Base-by-base conservation (phyloP, 2,888 invertebrate species). In the Yponomeuta evonymella region DNA sequence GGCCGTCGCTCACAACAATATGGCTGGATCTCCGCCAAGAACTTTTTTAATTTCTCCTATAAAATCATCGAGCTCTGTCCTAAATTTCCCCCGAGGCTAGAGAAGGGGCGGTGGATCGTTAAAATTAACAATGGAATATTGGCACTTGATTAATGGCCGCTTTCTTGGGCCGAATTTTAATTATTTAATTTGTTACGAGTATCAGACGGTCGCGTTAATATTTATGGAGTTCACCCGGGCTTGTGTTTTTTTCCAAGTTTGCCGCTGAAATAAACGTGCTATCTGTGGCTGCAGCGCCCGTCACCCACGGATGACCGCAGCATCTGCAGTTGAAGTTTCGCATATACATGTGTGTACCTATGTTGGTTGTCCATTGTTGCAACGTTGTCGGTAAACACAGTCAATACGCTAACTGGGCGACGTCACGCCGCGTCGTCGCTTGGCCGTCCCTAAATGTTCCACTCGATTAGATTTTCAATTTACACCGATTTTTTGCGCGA, bases 21-120 rank as follows among this genome's bases (percentile, higher is more conserved):
- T 12, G 15, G 51, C 51, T 15, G 51, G 15, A 58, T 58, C 51
- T 58, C 51, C 12, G 51, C 15, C 77, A 72, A 71, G 79, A 89
- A 89, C 88, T 88, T 89, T 89, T 89, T 89, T 89, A 88, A 89
- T 89, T 88, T 89, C 80, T 81, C 77, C 78, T 79, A 79, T 81
- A 85, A 84, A 83, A 79, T 77, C 73, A 73, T 72, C 77, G 79
- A 78, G 82, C 78, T 76, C 73, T 72, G 64, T 48, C 64, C 64
- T 65, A 48, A 69, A 71, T 71, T 67, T 70, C 65, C 69, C 70
- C 68, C 62, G 77, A 77, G 70, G 48, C 43, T 33, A 33, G 66
- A 63, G 58, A 48, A 67, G 48, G 72, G 62, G 72, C 48, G 36
- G 30, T 48, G 65, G 62, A 81, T 83, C 82, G 82, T 83, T 83